Evolutionary conservation across 2,888 invertebrate genomes (phyloP).

Genomic region (Nemapogon koenigi): DNA sequence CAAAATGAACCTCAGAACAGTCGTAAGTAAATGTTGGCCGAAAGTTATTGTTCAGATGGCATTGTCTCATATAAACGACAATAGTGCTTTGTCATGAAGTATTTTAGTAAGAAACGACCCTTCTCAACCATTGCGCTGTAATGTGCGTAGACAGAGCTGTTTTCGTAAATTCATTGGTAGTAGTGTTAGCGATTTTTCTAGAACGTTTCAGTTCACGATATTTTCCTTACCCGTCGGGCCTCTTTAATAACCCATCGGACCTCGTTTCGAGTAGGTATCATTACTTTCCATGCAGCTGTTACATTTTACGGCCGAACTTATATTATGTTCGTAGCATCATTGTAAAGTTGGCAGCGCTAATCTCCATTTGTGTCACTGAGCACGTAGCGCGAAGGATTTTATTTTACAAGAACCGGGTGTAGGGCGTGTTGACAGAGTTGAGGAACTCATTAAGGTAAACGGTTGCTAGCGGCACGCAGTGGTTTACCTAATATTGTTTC

Average conservation of each 20-base stretch:
- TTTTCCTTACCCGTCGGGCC: slow-evolving; percentile 27
- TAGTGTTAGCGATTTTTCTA: slow-evolving; percentile 27
- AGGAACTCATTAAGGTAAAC: too few species aligned
- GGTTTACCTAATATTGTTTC: too few species aligned
- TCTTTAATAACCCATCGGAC: slow-evolving; percentile 37
- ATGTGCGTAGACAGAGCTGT: slow-evolving; percentile 18
- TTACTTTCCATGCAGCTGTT: slow-evolving; percentile 53
- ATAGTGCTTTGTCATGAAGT: slow-evolving; percentile 30
- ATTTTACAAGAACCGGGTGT: too few species aligned
- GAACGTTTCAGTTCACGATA: slow-evolving; percentile 7
- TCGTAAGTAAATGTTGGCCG: slow-evolving; percentile 4
- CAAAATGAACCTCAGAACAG: too few species aligned
- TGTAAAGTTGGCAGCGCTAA: slow-evolving; percentile 31
- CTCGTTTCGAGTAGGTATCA: slow-evolving; percentile 36
- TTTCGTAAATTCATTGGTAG: slow-evolving; percentile 30
- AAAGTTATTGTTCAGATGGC: slow-evolving; percentile 19
- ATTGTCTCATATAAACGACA: slow-evolving; percentile 30
- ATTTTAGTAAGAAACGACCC: slow-evolving; percentile 25
- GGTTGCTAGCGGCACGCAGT: too few species aligned
- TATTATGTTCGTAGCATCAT: slow-evolving; percentile 45
- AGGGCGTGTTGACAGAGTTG: too few species aligned
- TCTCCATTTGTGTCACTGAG: slow-evolving; percentile 26
- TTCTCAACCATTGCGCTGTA: slow-evolving; percentile 27
- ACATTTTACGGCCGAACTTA: slow-evolving; percentile 51
- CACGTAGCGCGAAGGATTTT: slow-evolving; percentile 16